Evolutionary conservation across 1,140 invertebrate species (phyloP).

Genomic region (Philaenus spumarius): DNA sequence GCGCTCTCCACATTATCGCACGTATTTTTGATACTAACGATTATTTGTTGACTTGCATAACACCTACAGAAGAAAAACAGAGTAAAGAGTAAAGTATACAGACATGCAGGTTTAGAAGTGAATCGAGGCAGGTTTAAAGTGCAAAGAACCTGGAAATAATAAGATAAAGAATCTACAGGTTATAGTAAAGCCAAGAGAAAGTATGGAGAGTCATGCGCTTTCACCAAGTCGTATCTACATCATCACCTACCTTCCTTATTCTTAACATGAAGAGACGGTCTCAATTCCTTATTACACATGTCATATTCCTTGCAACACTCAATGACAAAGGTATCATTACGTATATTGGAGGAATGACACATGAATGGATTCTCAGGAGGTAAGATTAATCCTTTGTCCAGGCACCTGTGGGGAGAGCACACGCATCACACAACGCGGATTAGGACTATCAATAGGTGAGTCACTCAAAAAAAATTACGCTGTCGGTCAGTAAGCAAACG

Average conservation of each 20-base stretch:
- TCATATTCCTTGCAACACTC: slow-evolving; percentile 52
- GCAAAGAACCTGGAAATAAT: not conserved
- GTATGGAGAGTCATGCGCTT: too few species aligned
- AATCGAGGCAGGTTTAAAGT: slow-evolving; percentile 9
- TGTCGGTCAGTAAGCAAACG: too few species aligned
- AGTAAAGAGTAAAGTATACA: slow-evolving; percentile 16
- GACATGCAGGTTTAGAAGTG: not conserved
- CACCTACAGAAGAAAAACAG: slow-evolving; percentile 21
- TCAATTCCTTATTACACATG: slow-evolving; percentile 52
- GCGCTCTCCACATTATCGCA: too few species aligned
- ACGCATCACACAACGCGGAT: slow-evolving; percentile 22
- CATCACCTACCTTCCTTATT: slow-evolving; percentile 29
- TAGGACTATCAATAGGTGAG: not conserved
- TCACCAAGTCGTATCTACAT: not conserved
- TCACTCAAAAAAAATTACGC: not conserved
- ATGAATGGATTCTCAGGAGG: slow-evolving; percentile 52
- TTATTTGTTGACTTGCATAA: too few species aligned
- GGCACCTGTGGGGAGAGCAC: slow-evolving; percentile 45
- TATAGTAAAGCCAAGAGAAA: slow-evolving; percentile 1
- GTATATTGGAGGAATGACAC: slow-evolving; percentile 49
- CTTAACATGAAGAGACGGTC: slow-evolving; percentile 35
- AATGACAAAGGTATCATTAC: slow-evolving; percentile 45
- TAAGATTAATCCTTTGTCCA: slow-evolving; percentile 43
- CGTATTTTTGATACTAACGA: too few species aligned
- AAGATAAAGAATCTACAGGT: slow-evolving; percentile 1